A percentile compares a stretch with the other conserved stretches of the same genome.
These are phyloP conservation scores for Conchocele bisecta DNA, from an alignment of 2,888 invertebrate genomes.

Conservation along the genomic window DNA sequence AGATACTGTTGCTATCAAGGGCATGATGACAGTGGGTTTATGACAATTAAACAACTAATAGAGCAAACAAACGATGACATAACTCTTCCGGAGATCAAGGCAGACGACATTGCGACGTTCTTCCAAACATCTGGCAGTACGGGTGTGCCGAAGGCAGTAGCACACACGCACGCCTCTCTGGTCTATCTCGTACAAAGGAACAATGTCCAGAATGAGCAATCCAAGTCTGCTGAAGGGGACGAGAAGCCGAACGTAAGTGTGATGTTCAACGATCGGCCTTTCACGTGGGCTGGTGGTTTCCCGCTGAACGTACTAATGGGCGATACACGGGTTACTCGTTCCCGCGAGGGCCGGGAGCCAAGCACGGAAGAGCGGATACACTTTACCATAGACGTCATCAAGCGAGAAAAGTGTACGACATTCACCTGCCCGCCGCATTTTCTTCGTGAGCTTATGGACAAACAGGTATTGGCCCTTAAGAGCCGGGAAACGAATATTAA, in stretches of 20 bases:
- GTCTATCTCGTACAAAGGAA: no score
- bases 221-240: no score
- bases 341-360: background rate
- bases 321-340: conserved; percentile 1
- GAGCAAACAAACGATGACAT: background rate
- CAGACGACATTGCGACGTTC: conserved; percentile 8
- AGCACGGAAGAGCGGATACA: background rate
- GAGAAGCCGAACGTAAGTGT: background rate
- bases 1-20: background rate
- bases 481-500: no score
- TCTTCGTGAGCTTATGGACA: background rate
- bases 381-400: conserved; percentile 13
- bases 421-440: background rate
- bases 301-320: conserved; percentile 2
- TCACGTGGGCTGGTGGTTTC: conserved; percentile 11
- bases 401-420: background rate
- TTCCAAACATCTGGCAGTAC: conserved; percentile 40
- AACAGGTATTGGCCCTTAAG: conserved; percentile 8
- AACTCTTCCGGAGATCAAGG: background rate
- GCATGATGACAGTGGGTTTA: background rate
- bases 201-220: no score
- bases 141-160: conserved; percentile 16
- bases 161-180: background rate
- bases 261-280: conserved; percentile 9
- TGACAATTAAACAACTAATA: background rate